Evolutionary conservation across 2,113 vertebrate genomes (phyloP).

Genomic region (Petrocephalus microphthalmus): DNA sequence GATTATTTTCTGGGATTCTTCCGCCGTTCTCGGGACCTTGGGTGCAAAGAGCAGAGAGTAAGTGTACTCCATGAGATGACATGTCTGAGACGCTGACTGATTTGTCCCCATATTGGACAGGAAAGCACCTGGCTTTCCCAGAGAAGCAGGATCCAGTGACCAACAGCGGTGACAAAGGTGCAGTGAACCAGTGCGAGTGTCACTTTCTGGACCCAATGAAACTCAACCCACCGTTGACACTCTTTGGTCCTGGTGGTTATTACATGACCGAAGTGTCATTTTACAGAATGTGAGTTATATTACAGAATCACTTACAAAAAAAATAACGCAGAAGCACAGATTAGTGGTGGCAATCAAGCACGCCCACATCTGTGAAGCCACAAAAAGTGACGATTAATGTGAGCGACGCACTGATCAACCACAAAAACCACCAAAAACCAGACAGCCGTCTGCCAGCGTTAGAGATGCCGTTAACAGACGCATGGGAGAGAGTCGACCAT

Average conservation of each 20-base stretch:
- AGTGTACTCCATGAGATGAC: not conserved
- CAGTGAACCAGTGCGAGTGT: not conserved
- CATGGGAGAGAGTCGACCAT: not conserved
- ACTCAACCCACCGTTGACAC: not conserved
- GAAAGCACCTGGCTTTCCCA: not conserved
- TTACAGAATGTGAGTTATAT: not conserved
- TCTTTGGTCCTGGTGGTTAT: not conserved
- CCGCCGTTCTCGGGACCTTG: not conserved
- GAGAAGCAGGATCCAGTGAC: not conserved
- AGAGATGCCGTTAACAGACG: too few species aligned
- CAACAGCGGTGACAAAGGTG: not conserved
- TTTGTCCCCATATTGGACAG: not conserved
- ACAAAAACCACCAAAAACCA: too few species aligned
- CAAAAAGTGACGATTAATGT: not conserved
- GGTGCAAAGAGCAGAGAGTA: not conserved
- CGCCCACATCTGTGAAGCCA: not conserved
- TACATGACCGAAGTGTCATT: not conserved
- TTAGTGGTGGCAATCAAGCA: not conserved
- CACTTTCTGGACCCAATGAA: not conserved
- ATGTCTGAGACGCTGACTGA: not conserved
- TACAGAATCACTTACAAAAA: not conserved
- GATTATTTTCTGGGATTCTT: slow-evolving; percentile 12
- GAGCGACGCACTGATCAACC: not conserved
- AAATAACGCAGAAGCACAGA: not conserved
- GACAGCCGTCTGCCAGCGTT: too few species aligned